phyloP scores from a whole-genome alignment of 37 sponge, comb jelly and placozoan species.

The Haliclona indistincta region DNA sequence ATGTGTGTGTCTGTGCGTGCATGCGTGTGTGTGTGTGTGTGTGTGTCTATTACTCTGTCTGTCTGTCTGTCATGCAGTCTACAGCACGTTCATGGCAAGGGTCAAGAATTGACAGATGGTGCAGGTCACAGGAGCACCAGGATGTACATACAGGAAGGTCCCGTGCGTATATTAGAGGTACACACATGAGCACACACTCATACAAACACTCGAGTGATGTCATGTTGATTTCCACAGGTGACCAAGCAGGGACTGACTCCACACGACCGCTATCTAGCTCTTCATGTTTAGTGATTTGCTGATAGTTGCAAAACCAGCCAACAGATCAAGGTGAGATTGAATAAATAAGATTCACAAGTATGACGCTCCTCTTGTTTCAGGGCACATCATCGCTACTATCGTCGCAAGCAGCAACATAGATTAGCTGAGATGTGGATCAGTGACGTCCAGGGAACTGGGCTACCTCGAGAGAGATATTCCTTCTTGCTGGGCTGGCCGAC shows the following conservation, averaged over 20 bases:
- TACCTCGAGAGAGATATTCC: too few species aligned
- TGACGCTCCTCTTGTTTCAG: too few species aligned
- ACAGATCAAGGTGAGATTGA: conserved; percentile 46
- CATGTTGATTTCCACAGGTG: not conserved
- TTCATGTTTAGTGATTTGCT: conserved; percentile 76
- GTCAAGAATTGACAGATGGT: not conserved
- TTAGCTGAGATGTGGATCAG: too few species aligned
- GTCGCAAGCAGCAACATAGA: too few species aligned
- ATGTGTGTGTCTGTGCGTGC: too few species aligned
- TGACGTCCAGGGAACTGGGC: too few species aligned
- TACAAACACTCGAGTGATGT: not conserved
- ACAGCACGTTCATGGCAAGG: not conserved
- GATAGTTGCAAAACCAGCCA: conserved; percentile 55
- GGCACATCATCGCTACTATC: too few species aligned
- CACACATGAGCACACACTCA: not conserved
- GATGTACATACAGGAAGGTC: conserved; percentile 67
- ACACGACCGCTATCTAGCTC: conserved; percentile 49
- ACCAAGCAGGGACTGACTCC: conserved; percentile 12
- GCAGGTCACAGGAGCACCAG: not conserved
- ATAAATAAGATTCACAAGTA: too few species aligned
- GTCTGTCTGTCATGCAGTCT: conserved; percentile 9
- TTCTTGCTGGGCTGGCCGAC: too few species aligned
- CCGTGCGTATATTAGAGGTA: conserved; percentile 35
- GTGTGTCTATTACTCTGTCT: too few species aligned
- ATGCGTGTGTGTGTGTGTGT: too few species aligned